Conservation (phyloP, 2,888 invertebrate species). For the Dioctria rufipes region DNA sequence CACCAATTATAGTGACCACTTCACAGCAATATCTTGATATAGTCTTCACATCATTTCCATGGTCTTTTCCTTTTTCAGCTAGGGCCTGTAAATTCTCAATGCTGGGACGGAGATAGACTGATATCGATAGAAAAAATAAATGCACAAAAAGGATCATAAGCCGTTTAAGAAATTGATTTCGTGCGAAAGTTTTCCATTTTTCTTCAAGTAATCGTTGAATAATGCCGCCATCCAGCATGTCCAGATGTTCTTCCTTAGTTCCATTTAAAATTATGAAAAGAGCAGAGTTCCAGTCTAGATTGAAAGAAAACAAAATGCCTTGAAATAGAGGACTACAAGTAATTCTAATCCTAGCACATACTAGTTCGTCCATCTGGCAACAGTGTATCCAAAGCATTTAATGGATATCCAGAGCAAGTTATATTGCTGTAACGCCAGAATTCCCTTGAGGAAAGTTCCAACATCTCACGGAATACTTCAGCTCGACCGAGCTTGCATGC, state of each 20-base stretch:
- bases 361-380: slow-evolving; percentile 95
- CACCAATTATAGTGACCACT: slow-evolving; percentile 87
- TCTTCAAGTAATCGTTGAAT: slow-evolving; percentile 97
- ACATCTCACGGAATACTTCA: slow-evolving; percentile 97
- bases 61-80: slow-evolving; percentile 62
- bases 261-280: slow-evolving; percentile 98
- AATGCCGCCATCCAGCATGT: slow-evolving; percentile 99
- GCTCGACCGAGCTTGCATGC: slow-evolving; percentile 97
- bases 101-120: slow-evolving; percentile 91
- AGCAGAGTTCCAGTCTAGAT: slow-evolving; percentile 97
- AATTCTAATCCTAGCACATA: too few relatives aligned
- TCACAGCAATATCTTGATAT: slow-evolving; percentile 83
- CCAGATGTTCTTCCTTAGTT: slow-evolving; percentile 96
- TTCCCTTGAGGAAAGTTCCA: slow-evolving; percentile 94
- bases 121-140: slow-evolving; percentile 87
- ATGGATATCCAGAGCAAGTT: slow-evolving; percentile 97
- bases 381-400: slow-evolving; percentile 96
- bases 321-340: not conserved
- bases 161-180: slow-evolving; percentile 93
- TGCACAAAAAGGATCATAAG: slow-evolving; percentile 90
- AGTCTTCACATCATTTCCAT: slow-evolving; percentile 70
- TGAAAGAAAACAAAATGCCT: slow-evolving; percentile 60
- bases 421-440: slow-evolving; percentile 99
- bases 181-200: slow-evolving; percentile 99
- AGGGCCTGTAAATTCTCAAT: slow-evolving; percentile 65